Evolutionary conservation across 2,113 vertebrate genomes (phyloP).

Genomic region (Microcebus lehilahytsara): DNA sequence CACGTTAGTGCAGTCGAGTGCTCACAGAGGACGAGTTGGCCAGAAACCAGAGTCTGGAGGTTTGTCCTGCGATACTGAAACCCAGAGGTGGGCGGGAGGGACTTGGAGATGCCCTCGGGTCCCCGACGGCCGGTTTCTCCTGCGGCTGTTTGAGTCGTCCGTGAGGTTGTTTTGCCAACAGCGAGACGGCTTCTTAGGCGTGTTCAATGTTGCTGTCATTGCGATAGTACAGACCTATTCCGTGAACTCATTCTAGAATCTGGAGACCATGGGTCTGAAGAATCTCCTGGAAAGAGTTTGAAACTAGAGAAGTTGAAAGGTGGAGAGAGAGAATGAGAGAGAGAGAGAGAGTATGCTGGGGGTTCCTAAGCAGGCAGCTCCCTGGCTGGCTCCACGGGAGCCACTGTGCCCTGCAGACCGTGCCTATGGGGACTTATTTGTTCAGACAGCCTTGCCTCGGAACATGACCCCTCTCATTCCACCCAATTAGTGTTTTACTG

Average conservation of each 20-base stretch:
- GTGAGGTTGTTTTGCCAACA: neutral
- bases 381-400: neutral
- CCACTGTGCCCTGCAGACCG: neutral
- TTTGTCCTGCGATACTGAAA: neutral
- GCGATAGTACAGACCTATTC: neutral
- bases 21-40: rapidly evolving
- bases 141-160: neutral
- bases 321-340: no score
- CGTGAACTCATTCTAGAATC: neutral
- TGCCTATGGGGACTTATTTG: neutral
- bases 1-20: rapidly evolving
- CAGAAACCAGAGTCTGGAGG: neutral
- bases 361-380: neutral
- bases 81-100: rapidly evolving
- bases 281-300: neutral
- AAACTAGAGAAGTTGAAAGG: neutral
- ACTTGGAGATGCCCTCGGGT: neutral
- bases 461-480: neutral
- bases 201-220: neutral
- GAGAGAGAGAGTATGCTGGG: no score
- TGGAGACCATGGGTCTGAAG: neutral
- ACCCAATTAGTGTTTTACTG: neutral
- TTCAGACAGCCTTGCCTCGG: neutral
- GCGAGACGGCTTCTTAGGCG: neutral
- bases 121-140: rapidly evolving